Evolutionary conservation across 2,113 vertebrate genomes (phyloP).

Genomic region (Phyllostomus hastatus): DNA sequence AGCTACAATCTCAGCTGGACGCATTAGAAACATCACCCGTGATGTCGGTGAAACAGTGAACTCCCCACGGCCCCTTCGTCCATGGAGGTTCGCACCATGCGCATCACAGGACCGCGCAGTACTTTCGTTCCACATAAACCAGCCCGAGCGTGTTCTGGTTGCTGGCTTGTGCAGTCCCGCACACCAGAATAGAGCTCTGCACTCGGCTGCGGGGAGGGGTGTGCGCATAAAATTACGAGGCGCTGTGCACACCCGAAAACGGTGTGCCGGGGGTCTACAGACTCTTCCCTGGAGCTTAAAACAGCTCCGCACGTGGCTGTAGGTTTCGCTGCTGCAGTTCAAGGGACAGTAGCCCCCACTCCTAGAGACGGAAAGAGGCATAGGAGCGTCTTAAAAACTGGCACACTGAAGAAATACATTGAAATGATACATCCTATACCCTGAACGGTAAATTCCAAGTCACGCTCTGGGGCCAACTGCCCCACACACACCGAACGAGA

Average conservation of each 20-base stretch:
- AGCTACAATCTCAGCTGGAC: background rate
- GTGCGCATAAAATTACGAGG: background rate
- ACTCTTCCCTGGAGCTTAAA: background rate
- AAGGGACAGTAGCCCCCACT: background rate
- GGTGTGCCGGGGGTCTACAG: background rate
- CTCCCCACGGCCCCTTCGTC: background rate
- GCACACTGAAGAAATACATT: background rate
- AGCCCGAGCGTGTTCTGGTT: no score
- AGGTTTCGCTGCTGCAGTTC: background rate
- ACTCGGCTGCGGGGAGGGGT: background rate
- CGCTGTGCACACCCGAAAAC: background rate
- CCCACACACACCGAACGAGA: background rate
- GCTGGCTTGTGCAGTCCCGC: background rate
- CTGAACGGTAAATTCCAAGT: background rate
- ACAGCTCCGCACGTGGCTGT: background rate
- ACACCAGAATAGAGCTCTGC: background rate
- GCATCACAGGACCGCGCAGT: rapidly evolving
- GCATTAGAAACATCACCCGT: background rate
- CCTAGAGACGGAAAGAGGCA: background rate
- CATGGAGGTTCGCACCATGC: background rate
- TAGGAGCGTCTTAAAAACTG: background rate
- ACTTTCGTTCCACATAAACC: background rate
- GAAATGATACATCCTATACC: background rate
- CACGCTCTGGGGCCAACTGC: background rate
- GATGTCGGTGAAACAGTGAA: background rate